phyloP scores from a whole-genome alignment of 2,888 invertebrate genomes.

The Idaea aversata region DNA sequence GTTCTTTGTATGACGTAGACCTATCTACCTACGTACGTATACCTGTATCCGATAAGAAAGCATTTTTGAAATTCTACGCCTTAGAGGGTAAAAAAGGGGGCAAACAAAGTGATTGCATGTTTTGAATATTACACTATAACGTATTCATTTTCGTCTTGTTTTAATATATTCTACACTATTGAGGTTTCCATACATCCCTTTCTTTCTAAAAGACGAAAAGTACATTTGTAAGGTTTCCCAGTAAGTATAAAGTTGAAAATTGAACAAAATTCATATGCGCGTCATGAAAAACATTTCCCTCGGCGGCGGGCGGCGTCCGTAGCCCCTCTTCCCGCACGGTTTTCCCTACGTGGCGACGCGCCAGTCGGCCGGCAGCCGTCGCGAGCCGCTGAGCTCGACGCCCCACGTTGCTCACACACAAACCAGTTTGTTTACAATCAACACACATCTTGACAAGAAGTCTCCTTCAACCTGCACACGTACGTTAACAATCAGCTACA shows the following conservation, averaged over 20 bases:
- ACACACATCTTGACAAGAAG: conserved; percentile 52
- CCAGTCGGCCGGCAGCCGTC: conserved; percentile 66
- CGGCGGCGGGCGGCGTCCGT: too few relatives aligned
- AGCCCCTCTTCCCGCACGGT: conserved; percentile 39
- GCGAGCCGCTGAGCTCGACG: conserved; percentile 52
- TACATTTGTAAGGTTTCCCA: not conserved
- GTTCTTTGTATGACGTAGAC: too few relatives aligned
- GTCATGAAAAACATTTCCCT: conserved; percentile 47
- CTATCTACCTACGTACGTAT: too few relatives aligned
- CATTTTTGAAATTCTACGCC: too few relatives aligned
- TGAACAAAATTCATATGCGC: conserved; percentile 24
- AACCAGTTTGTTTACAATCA: conserved; percentile 66
- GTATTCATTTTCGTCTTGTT: too few relatives aligned
- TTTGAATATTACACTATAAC: too few relatives aligned
- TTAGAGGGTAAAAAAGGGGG: too few relatives aligned
- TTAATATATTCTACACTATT: too few relatives aligned
- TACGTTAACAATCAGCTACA: conserved; percentile 39
- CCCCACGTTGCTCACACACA: conserved; percentile 40
- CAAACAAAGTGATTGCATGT: too few relatives aligned
- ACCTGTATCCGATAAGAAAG: too few relatives aligned
- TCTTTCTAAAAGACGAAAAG: too few relatives aligned
- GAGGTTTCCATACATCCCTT: too few relatives aligned
- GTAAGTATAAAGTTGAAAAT: not conserved
- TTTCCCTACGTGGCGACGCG: conserved; percentile 38
- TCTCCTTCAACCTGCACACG: conserved; percentile 59